Evolutionary conservation across 2,113 vertebrate species (phyloP), one percentile per base, ranked within the genome.

Genomic region (Synchiropus splendidus): DNA sequence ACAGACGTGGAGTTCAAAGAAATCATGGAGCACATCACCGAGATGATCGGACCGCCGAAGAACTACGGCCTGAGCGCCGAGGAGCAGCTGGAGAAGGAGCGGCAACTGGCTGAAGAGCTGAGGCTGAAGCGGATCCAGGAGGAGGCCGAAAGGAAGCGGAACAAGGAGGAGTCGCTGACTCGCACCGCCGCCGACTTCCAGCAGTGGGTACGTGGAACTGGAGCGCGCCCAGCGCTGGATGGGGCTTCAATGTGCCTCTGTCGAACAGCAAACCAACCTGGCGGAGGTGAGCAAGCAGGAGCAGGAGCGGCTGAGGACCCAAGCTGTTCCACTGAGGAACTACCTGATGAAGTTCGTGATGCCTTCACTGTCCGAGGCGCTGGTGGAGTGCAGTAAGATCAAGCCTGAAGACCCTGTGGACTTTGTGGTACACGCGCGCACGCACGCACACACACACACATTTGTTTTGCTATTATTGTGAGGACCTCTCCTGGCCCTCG

Each of bases 341-440:
- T 98, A 93, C 54, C 72, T 98, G 74, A 92, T 96, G 89, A 87
- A 85, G 55, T 76, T 91, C 0, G 88, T 95, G 32, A 95, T 97
- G 88, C 92, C 94, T 4, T 83, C 89, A 0, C 88, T 98, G 18
- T 77, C 82, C 38, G 76, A 83, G 60, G 94, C 89, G 1, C 76
- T 97, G 63, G 70, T 77, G 4, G 88, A 94, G 34, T 94, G 92
- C 51, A 85, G 85, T 54, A 87, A 76, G 56, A 76, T 88, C 58
- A 88, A 91, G 48, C 92, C 93, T 1, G 88, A 90, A 1, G 90
- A 98, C 48, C 93, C 94, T 0, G 78, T 97, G 0, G 86, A 95
- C 58, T 98, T 90, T 74, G 45, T 98, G 94, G 94, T 98, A 86
- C 36, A 48, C 10, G 11, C 16, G 31, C 35, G 21, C 18, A 4